A percentile compares a stretch with the other conserved stretches of the same genome.
phyloP scores from a whole-genome alignment of 2,888 invertebrate genomes.

The Nomada flava region DNA sequence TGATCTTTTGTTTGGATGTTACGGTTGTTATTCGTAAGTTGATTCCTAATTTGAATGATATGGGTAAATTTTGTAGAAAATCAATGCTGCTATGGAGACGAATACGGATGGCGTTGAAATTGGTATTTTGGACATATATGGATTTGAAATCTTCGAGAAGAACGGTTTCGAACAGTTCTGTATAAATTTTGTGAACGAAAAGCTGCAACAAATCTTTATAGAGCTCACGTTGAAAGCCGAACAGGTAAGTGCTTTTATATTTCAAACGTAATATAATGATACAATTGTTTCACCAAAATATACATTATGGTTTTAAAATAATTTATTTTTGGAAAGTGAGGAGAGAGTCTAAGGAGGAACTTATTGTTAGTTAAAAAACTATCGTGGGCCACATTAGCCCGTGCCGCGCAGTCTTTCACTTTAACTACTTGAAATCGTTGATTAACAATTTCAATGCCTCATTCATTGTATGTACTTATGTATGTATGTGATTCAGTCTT shows the following conservation, averaged over 20 bases:
- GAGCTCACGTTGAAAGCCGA: constrained; percentile 89
- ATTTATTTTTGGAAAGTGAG: too few relatives aligned
- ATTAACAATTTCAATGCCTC: too few relatives aligned
- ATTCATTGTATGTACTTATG: too few relatives aligned
- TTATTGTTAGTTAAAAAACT: too few relatives aligned
- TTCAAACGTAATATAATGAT: background rate
- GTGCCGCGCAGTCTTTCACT: too few relatives aligned
- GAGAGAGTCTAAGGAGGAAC: too few relatives aligned
- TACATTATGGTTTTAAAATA: too few relatives aligned
- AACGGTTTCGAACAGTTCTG: constrained; percentile 91
- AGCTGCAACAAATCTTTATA: constrained; percentile 90
- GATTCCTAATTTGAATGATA: background rate
- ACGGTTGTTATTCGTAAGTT: background rate
- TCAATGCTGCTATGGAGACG: constrained; percentile 88
- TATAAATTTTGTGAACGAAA: constrained; percentile 90
- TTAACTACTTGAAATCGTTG: too few relatives aligned
- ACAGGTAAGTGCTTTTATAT: constrained; percentile 84
- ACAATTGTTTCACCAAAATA: too few relatives aligned
- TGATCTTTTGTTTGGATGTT: background rate
- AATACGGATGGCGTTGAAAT: constrained; percentile 84
- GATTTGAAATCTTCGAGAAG: constrained; percentile 89
- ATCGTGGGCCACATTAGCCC: too few relatives aligned
- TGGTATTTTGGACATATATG: constrained; percentile 90
- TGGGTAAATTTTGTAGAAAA: constrained; percentile 83
- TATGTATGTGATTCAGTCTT: too few relatives aligned